Base-by-base conservation (phyloP, 1,140 invertebrate genomes). In the Drosophila fuyamai region DNA sequence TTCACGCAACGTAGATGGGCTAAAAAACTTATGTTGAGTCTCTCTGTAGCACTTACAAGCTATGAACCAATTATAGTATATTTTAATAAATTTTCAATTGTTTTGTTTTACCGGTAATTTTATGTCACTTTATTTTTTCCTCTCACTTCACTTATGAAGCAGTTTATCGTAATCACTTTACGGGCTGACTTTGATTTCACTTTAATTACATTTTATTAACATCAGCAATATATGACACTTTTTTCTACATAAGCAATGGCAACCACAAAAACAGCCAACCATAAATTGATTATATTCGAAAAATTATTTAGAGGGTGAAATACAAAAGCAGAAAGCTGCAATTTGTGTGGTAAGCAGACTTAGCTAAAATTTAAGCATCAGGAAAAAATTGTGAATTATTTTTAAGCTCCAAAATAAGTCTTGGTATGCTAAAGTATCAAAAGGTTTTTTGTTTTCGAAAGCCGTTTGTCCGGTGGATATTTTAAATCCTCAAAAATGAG, bases 191-290 rank as follows among this genome's bases (percentile, higher is more conserved):
- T 63, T 58, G 79, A 79, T 83, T 76, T 76, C 72, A 73, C 35
- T 70, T 73, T 82, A 83, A 83, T 82, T 82, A 79, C 79, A 80
- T 77, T 80, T 80, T 73, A 83, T 79, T 72, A 76, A 71, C 60
- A 59, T 47, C 57, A 47, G 55, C 50, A 48, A 79, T 81, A 67
- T 70, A 71, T 75, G 35, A 16, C 59, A 29, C 29, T 41, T 57
- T 51, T 71, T 71, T 70, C 36, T 41, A 47, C 18, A 23, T n/a
- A 32, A 47, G 46, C 36, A 57, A 16, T 5, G 38, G 10, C 9
- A 16, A 29, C 55, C 38, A 29, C 55, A 40, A 35, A 73, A 55
- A 23, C 14, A 51, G 10, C 38, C 27, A 38, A 16, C 14, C 16
- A 53, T 70, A 61, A 68, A 68, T 53, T 66, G 50, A 68, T 70